These are phyloP conservation scores for Marasmarcha lunaedactyla DNA, from an alignment of 2,888 invertebrate genomes.

Conservation along the genomic window DNA sequence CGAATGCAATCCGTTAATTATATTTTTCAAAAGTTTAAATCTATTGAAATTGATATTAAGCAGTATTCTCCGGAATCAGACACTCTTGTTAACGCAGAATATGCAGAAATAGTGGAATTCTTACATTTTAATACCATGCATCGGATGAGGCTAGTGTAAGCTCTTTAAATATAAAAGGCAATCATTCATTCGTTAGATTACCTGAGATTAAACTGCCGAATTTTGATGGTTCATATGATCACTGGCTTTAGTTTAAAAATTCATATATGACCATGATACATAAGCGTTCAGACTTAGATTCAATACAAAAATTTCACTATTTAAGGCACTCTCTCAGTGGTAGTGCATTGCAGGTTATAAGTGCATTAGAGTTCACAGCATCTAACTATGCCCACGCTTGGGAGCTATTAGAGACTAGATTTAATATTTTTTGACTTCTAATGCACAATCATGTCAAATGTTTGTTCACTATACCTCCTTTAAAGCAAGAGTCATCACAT, in stretches of 20 bases:
- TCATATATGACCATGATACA: not conserved
- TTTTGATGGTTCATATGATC: not conserved
- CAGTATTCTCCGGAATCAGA: too few species aligned
- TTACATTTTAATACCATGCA: too few species aligned
- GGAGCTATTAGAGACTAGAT: constrained; percentile 8
- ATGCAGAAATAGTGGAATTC: too few species aligned
- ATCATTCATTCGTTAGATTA: not conserved
- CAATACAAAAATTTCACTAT: constrained; percentile 1
- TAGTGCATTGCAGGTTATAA: constrained; percentile 9
- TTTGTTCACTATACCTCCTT: constrained; percentile 3
- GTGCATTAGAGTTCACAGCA: constrained; percentile 9
- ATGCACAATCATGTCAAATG: constrained; percentile 10
- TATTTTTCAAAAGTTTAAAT: too few species aligned
- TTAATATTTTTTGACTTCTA: constrained; percentile 7
- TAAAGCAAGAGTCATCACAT: constrained; percentile 1
- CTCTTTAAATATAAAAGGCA: too few species aligned
- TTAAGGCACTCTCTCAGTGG: constrained; percentile 1
- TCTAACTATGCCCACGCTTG: constrained; percentile 9
- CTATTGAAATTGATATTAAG: too few species aligned
- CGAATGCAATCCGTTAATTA: too few species aligned
- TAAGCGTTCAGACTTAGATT: not conserved
- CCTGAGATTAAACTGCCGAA: not conserved
- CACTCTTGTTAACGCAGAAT: too few species aligned
- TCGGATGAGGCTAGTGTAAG: too few species aligned
- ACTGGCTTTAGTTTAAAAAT: not conserved